These are phyloP conservation scores for Tetragonisca angustula DNA, from an alignment of 2,888 invertebrate genomes.

Conservation along the genomic window DNA sequence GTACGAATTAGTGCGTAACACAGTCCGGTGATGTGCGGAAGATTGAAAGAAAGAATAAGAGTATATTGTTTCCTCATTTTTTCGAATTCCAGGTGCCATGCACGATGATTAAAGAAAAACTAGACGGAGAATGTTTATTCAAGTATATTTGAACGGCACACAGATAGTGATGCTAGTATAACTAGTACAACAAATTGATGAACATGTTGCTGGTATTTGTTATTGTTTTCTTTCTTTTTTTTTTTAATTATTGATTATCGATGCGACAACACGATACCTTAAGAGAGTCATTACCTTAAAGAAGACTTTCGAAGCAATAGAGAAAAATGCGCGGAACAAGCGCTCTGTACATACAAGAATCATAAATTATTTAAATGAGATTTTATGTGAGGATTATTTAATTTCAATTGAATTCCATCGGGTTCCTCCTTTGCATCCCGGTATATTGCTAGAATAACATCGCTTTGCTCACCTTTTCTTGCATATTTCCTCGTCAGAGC, in stretches of 20 bases:
- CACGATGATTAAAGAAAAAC: slow-evolving; percentile 37
- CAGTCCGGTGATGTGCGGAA: background rate
- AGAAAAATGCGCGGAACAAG: slow-evolving; percentile 48
- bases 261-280: slow-evolving; percentile 34
- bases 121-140: slow-evolving; percentile 5
- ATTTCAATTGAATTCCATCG: slow-evolving; percentile 59
- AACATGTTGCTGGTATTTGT: slow-evolving; percentile 48
- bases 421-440: slow-evolving; percentile 30
- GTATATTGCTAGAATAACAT: background rate
- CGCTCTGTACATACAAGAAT: slow-evolving; percentile 74
- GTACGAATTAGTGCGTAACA: background rate
- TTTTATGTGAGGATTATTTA: slow-evolving; percentile 76
- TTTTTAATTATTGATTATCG: slow-evolving; percentile 37
- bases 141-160: slow-evolving; percentile 31
- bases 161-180: slow-evolving; percentile 30
- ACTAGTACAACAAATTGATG: slow-evolving; percentile 43
- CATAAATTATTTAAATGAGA: slow-evolving; percentile 72
- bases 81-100: slow-evolving; percentile 71
- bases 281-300: slow-evolving; percentile 18
- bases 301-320: slow-evolving; percentile 42
- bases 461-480: slow-evolving; percentile 1
- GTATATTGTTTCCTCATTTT: slow-evolving; percentile 29
- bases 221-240: slow-evolving; percentile 40
- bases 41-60: slow-evolving; percentile 12
- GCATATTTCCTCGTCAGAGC: slow-evolving; percentile 53